Conservation (phyloP, 2,888 invertebrate species). For the Pyrrhosoma nymphula region DNA sequence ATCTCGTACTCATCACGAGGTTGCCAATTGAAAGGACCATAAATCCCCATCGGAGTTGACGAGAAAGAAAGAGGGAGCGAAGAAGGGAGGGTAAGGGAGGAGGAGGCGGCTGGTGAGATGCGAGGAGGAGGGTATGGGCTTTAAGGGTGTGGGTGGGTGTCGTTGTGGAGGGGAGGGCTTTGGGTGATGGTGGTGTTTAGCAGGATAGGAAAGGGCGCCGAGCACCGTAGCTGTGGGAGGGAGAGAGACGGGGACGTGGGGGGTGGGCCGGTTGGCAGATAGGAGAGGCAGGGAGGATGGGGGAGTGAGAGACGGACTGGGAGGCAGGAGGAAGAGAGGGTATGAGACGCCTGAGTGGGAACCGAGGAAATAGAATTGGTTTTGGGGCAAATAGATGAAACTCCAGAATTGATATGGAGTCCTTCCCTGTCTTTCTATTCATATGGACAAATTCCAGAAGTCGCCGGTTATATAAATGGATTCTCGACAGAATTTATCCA, state of each 20-base stretch:
- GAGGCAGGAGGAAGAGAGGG: background rate
- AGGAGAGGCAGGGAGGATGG: background rate
- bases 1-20: constrained; percentile 67
- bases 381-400: background rate
- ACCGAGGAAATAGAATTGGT: background rate
- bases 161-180: background rate
- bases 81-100: background rate
- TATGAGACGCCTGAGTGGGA: background rate
- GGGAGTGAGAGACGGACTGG: background rate
- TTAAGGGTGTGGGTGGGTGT: background rate
- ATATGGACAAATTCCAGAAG: background rate
- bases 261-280: background rate
- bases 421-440: background rate
- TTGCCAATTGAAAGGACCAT: constrained; percentile 67
- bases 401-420: background rate
- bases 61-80: constrained; percentile 24
- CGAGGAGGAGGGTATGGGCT: background rate
- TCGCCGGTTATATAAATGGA: no score
- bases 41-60: constrained; percentile 67
- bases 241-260: background rate
- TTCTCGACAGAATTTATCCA: no score
- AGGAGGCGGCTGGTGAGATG: background rate
- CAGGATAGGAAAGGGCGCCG: constrained; percentile 6
- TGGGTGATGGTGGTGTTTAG: background rate
- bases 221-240: background rate